These are phyloP conservation scores for Myodes glareolus DNA, from an alignment of 2,113 vertebrate species.

Conservation along the genomic window DNA sequence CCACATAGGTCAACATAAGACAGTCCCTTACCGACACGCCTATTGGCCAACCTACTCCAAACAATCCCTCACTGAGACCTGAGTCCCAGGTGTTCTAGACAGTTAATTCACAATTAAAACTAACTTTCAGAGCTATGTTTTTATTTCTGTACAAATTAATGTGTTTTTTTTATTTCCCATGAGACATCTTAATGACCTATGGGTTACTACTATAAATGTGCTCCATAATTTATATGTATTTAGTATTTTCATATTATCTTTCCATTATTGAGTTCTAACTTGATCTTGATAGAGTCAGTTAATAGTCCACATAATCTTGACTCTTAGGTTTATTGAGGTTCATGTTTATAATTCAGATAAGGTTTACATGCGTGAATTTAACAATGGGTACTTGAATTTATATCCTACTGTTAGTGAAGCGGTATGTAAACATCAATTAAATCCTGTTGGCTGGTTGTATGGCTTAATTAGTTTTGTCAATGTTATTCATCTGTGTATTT, in stretches of 20 bases:
- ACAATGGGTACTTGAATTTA: background rate
- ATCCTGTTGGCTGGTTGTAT: background rate
- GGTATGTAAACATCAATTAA: background rate
- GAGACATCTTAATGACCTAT: conserved; percentile 4
- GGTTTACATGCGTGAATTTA: background rate
- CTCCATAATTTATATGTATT: conserved; percentile 27
- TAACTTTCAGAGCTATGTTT: background rate
- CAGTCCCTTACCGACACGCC: background rate
- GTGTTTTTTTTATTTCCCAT: conserved; percentile 14
- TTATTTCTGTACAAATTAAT: conserved; percentile 29
- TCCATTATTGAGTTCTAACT: conserved; percentile 27
- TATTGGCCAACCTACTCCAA: background rate
- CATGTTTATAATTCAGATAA: conserved; percentile 9
- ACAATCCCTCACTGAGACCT: background rate
- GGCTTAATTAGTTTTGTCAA: background rate
- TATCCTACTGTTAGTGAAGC: background rate
- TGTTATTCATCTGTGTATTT: conserved; percentile 23
- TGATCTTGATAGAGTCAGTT: conserved; percentile 14
- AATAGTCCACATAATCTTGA: conserved; percentile 1
- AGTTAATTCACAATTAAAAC: background rate
- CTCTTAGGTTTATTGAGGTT: conserved; percentile 42
- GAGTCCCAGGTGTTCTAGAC: background rate
- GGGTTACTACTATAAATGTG: background rate
- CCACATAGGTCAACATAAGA: background rate
- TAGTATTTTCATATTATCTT: conserved; percentile 36